Conservation (phyloP, 1,140 invertebrate species). For the Drosophila mauritiana region DNA sequence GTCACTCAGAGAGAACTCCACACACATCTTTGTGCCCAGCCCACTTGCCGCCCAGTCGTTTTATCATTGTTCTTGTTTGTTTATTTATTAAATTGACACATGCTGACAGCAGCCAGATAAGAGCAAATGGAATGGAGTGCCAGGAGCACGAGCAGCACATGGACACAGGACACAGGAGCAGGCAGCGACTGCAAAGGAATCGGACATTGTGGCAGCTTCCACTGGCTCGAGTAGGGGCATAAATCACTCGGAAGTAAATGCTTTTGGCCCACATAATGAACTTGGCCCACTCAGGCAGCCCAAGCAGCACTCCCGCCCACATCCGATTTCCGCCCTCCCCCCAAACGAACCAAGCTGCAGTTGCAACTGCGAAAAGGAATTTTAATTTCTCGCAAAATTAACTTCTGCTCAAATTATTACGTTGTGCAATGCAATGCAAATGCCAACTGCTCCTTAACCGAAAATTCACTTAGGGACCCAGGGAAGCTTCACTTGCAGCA, state of each 20-base stretch:
- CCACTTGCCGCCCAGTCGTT: slow-evolving; percentile 32
- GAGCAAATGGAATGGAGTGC: slow-evolving; percentile 48
- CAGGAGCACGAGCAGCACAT: slow-evolving; percentile 30
- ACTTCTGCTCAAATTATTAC: slow-evolving; percentile 71
- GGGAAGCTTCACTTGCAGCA: slow-evolving; percentile 9
- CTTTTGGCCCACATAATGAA: slow-evolving; percentile 58
- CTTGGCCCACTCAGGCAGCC: slow-evolving; percentile 22
- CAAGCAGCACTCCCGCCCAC: neutral
- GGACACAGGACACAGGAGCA: neutral
- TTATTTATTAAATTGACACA: slow-evolving; percentile 79
- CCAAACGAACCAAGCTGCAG: slow-evolving; percentile 37
- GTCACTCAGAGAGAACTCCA: slow-evolving; percentile 42
- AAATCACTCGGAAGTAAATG: slow-evolving; percentile 69
- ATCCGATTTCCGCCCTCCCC: neutral
- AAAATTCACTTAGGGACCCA: slow-evolving; percentile 27
- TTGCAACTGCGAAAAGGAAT: slow-evolving; percentile 58
- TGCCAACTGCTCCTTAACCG: slow-evolving; percentile 36
- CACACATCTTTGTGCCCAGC: slow-evolving; percentile 14
- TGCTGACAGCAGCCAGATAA: slow-evolving; percentile 71
- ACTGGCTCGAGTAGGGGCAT: slow-evolving; percentile 47
- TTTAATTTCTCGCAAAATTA: slow-evolving; percentile 81
- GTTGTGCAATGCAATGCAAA: slow-evolving; percentile 66
- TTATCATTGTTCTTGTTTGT: slow-evolving; percentile 75
- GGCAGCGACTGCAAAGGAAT: slow-evolving; percentile 32
- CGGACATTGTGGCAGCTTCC: slow-evolving; percentile 41